Percentiles rank a stretch among this genome's conserved stretches.
Conservation (phyloP, 2,888 invertebrate genomes). For the Clistopyga incitator region DNA sequence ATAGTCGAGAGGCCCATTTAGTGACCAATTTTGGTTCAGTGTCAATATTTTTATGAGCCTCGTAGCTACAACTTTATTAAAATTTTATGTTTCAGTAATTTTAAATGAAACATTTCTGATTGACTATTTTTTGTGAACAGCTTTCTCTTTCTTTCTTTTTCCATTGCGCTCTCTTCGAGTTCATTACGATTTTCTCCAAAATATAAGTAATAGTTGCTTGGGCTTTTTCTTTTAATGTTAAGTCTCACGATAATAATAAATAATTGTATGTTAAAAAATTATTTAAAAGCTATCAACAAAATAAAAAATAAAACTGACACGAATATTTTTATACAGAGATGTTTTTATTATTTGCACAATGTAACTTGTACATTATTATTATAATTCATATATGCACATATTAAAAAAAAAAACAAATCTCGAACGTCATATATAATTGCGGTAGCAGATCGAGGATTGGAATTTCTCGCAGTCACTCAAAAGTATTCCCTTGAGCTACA, state of each 20-base stretch:
- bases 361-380: conserved; percentile 48
- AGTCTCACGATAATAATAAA: too few relatives aligned
- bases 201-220: too few relatives aligned
- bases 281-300: too few relatives aligned
- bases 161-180: too few relatives aligned
- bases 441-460: not conserved
- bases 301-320: not conserved
- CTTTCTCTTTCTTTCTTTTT: too few relatives aligned
- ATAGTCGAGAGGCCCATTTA: not conserved
- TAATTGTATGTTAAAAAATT: too few relatives aligned
- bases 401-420: conserved; percentile 2
- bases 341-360: conserved; percentile 52
- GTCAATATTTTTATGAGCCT: not conserved
- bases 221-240: too few relatives aligned
- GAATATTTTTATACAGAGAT: conserved; percentile 42
- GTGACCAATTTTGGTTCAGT: not conserved
- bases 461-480: conserved; percentile 20
- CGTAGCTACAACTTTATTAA: not conserved
- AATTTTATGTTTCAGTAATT: not conserved
- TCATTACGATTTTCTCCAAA: not conserved
- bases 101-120: not conserved
- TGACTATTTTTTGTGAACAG: not conserved
- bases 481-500: conserved; percentile 17
- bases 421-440: conserved; percentile 24
- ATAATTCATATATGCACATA: conserved; percentile 41